Evolutionary conservation across 2,888 invertebrate genomes (phyloP).

Genomic region (Agrotis exclamationis): DNA sequence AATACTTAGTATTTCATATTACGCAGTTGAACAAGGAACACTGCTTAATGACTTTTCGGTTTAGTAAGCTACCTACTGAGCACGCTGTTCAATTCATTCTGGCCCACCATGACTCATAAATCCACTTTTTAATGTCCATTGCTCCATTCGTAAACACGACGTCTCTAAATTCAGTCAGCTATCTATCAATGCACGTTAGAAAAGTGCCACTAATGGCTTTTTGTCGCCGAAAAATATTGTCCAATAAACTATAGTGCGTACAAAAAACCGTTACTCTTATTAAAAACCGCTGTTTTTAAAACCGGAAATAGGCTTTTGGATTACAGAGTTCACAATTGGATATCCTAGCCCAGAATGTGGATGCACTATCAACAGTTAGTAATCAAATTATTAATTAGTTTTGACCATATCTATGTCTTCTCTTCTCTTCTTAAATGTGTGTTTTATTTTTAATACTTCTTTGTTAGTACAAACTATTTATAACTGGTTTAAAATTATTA

Average conservation of each 20-base stretch:
- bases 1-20: slow-evolving; percentile 10
- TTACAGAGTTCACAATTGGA: slow-evolving; percentile 65
- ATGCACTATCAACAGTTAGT: slow-evolving; percentile 62
- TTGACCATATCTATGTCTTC: slow-evolving; percentile 1
- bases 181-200: slow-evolving; percentile 30
- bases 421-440: slow-evolving; percentile 2
- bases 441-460: no score
- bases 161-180: neutral
- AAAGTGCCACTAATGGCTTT: slow-evolving; percentile 10
- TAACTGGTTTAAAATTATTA: neutral
- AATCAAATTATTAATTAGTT: slow-evolving; percentile 8
- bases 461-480: neutral
- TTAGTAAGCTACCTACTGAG: no score
- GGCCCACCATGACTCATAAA: neutral
- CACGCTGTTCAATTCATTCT: no score
- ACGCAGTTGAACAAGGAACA: neutral
- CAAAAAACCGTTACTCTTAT: slow-evolving; percentile 33
- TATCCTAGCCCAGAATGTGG: slow-evolving; percentile 59
- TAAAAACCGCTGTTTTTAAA: slow-evolving; percentile 26
- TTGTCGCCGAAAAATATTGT: neutral
- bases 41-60: neutral
- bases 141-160: slow-evolving; percentile 54
- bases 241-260: slow-evolving; percentile 11
- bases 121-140: slow-evolving; percentile 37
- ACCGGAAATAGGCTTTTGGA: slow-evolving; percentile 40